Base-by-base conservation (phyloP, 2,888 invertebrate species). In the Phragmatobia fuliginosa region DNA sequence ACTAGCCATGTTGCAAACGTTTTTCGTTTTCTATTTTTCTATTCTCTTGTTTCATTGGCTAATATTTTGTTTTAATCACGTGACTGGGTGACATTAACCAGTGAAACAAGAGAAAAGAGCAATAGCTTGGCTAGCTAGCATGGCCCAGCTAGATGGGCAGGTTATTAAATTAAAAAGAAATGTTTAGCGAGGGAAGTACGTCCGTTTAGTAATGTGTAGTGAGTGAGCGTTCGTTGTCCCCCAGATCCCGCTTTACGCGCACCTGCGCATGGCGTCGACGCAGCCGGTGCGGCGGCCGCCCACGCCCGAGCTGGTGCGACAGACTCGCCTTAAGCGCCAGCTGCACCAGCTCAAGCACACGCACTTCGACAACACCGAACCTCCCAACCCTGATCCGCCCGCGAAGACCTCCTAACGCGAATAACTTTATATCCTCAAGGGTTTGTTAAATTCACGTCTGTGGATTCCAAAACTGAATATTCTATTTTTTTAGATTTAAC, bases 181-280 rank as follows among this genome's bases (percentile, higher is more conserved):
- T 38, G 38, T 2, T 14, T 38, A 38, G 1, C 38, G 38, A 38
- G 38, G 14, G 10, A 52, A 52, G n/a, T 25, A 1, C 52, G 25
- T 49, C 1, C 7, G 3, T 49, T 10, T 3, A 25, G n/a, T n/a
- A n/a, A n/a, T n/a, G n/a, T n/a, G n/a, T n/a, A n/a, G n/a, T n/a
- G n/a, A n/a, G n/a, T n/a, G n/a, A n/a, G n/a, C n/a, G n/a, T n/a
- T n/a, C n/a, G n/a, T n/a, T n/a, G n/a, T n/a, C n/a, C n/a, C 45
- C 1, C 83, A 97, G 96, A 97, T 97, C 88, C 97, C 97, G 67
- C 96, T 97, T 75, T 97, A 97, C 90, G 88, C 96, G 71, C 97
- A 97, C 90, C 92, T 97, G 77, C 95, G 96, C 82, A 95, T 96
- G 87, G 96, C 96, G 79, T 93, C 95, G 61, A 95, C 96, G 63